phyloP scores from a whole-genome alignment of 1,140 invertebrate species.

The Ridgeia piscesae region DNA sequence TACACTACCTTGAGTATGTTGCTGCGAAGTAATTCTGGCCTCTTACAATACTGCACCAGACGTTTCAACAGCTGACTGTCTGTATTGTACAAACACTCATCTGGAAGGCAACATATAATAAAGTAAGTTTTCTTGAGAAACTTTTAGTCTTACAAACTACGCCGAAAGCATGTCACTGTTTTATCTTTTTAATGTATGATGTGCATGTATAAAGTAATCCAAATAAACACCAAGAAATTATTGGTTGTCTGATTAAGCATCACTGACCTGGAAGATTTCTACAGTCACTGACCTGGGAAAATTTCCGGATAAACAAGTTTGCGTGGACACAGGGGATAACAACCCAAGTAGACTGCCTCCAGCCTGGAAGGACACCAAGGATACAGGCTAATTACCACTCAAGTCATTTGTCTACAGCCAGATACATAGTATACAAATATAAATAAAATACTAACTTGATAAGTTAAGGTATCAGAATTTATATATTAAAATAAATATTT shows the following conservation, averaged over 20 bases:
- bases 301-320: constrained; percentile 75
- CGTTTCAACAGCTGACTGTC: constrained; percentile 62
- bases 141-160: too few species aligned
- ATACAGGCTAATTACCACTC: background rate
- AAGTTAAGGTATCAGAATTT: too few species aligned
- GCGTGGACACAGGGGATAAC: constrained; percentile 72
- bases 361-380: constrained; percentile 59
- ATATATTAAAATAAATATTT: too few species aligned
- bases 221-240: too few species aligned
- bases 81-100: constrained; percentile 65
- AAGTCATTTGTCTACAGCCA: background rate
- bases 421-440: too few species aligned
- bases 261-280: background rate
- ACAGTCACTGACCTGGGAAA: constrained; percentile 61
- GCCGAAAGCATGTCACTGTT: too few species aligned
- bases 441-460: too few species aligned
- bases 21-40: constrained; percentile 33
- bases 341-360: constrained; percentile 70
- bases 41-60: constrained; percentile 42
- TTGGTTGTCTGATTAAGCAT: too few species aligned
- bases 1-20: background rate
- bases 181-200: too few species aligned
- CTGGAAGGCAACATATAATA: constrained; percentile 35
- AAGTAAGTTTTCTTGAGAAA: background rate
- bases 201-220: too few species aligned